Base-by-base conservation (phyloP, 2,888 invertebrate genomes). In the Catocala sponsa region DNA sequence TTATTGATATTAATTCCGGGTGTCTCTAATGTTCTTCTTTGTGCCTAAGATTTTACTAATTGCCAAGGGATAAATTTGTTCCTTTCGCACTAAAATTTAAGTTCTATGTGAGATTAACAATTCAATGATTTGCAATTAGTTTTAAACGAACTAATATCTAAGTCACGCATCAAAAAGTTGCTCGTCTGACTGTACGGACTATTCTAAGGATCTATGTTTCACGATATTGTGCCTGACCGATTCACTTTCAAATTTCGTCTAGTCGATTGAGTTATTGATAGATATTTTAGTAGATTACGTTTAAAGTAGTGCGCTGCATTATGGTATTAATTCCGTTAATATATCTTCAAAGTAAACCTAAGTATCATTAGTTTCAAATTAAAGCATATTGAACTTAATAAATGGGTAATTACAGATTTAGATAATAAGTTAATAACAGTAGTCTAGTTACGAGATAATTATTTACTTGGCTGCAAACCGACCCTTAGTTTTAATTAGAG, bases 171-270 rank as follows among this genome's bases (percentile, higher is more conserved):
- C 50, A 35, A 58, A 58, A 46, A 58, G 57, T 58, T 51, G 57
- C 50, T n/a, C 11, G 51, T 44, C 38, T 51, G 46, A 38, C 12
- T 7, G 6, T 13, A 43, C 7, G 12, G 1, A 9, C n/a, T 9
- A 11, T 49, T 15, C 38, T 46, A 60, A 49, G 32, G 43, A 50
- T 50, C 25, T 25, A 43, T 47, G 33, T 44, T 50, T 32, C 41
- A 46, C 51, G 38, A 60, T 51, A 44, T 54, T 50, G 35, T 6
- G 15, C 51, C n/a, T n/a, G 35, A 42, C 44, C 12, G 33, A 41
- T 42, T 60, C 25, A 54, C 54, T 57, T 54, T 57, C 47, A 15
- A 53, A 54, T 54, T 35, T 43, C 42, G 43, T n/a, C 49, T 54
- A 49, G 46, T 55, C 38, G 25, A 46, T 51, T 60, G 6, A 5